Evolutionary conservation across 2,113 vertebrate species (phyloP).

Genomic region (Merops nubicus): DNA sequence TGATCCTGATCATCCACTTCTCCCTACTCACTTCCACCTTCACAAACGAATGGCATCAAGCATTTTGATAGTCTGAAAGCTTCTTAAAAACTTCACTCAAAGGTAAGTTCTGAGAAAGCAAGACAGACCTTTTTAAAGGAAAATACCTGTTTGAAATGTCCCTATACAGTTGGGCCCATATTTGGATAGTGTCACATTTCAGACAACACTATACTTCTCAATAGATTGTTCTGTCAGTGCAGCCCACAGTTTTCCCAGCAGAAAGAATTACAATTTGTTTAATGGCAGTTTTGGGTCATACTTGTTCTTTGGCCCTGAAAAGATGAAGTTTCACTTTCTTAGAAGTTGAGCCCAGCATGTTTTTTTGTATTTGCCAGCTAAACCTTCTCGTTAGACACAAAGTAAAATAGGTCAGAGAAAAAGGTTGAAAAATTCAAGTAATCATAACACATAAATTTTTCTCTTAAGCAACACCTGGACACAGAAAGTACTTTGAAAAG

Average conservation of each 20-base stretch:
- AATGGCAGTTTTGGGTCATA: slow-evolving; percentile 4
- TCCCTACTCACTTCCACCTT: background rate
- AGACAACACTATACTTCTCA: background rate
- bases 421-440: background rate
- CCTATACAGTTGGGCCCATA: background rate
- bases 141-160: background rate
- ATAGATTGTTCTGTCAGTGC: background rate
- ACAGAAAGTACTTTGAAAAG: background rate
- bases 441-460: background rate
- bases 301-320: background rate
- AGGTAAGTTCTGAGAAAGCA: background rate
- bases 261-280: background rate
- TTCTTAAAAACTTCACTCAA: background rate
- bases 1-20: background rate
- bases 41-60: background rate
- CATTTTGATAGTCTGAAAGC: background rate
- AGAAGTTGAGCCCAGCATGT: background rate
- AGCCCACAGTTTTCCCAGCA: background rate
- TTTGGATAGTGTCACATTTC: background rate
- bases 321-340: background rate
- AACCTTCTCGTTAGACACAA: background rate
- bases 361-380: background rate
- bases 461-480: background rate
- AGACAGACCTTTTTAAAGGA: background rate
- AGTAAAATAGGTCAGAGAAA: background rate